Evolutionary conservation across 2,888 invertebrate genomes (phyloP), one percentile per base, ranked within the genome.

Genomic region (Maniola hyperantus): DNA sequence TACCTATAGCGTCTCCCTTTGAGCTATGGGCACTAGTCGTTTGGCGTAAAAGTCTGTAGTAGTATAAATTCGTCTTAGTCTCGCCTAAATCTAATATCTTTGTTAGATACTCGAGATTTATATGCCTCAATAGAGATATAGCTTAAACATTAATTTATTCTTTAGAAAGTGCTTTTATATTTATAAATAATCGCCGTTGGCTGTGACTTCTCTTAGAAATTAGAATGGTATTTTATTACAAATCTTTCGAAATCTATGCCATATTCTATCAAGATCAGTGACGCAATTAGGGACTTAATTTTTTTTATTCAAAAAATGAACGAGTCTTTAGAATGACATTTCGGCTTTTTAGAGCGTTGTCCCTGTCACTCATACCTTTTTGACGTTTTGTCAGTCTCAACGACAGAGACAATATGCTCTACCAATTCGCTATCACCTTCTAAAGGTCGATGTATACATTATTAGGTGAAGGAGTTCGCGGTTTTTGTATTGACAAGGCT

Each of bases 81-180:
- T 55, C 39, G 18, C 39, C 55, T 55, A 55, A 20, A 55, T 55
- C 39, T 55, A 55, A 39, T 55, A 39, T 39, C 18, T 39, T 15
- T 55, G 15, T 55, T 53, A 13, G 33, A 15, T 18, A 36, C 18
- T 13, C 55, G 8, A 15, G 55, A 55, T 55, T 55, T 39, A 34
- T n/a, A 39, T 20, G 55, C 39, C 39, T 36, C 55, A 39, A 55
- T 39, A 55, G 55, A 55, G 15, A 55, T 55, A 39, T 39, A 8
- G 55, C 18, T 55, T 34, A 8, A 2, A 55, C 55, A 55, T 18
- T 55, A 55, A 55, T 55, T 55, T 55, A 55, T 55, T 55, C 55
- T 55, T 39, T 55, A 55, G 55, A 55, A 39, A 55, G 55, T 20
- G 55, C 39, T 55, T 39, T 54, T 7, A 26, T 10, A 39, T 2